Conservation (phyloP, 2,113 vertebrate species). For the Guaruba guarouba region DNA sequence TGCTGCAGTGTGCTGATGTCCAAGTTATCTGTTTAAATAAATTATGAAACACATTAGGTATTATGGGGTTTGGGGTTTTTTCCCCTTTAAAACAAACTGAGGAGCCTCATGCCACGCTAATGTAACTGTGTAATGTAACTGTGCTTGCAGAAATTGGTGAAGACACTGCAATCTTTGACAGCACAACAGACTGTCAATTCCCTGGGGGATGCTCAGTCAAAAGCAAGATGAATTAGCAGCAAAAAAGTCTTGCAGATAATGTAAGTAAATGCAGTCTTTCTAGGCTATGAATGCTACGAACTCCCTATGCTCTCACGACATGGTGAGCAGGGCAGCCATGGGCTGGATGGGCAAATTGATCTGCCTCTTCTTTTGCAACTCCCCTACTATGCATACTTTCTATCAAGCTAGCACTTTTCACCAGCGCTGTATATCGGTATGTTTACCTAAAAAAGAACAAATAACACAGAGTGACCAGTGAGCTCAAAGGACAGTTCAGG, state of each 20-base stretch:
- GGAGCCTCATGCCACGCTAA: neutral
- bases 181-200: neutral
- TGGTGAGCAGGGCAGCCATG: neutral
- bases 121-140: neutral
- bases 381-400: neutral
- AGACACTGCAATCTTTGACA: neutral
- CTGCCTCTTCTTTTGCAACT: neutral
- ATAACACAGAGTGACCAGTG: neutral
- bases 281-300: neutral
- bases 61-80: accelerated
- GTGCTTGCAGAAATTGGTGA: neutral
- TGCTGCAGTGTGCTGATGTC: constrained; percentile 81
- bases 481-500: neutral
- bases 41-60: neutral
- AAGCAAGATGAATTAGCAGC: neutral
- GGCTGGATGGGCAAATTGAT: neutral
- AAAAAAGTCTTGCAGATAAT: neutral
- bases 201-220: neutral
- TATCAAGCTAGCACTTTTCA: neutral
- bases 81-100: neutral
- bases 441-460: neutral
- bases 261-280: neutral
- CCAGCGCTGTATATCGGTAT: neutral
- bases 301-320: neutral
- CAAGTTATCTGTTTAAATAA: constrained; percentile 83